Evolutionary conservation across 2,113 vertebrate genomes (phyloP).

Genomic region (Hippocampus zosterae): DNA sequence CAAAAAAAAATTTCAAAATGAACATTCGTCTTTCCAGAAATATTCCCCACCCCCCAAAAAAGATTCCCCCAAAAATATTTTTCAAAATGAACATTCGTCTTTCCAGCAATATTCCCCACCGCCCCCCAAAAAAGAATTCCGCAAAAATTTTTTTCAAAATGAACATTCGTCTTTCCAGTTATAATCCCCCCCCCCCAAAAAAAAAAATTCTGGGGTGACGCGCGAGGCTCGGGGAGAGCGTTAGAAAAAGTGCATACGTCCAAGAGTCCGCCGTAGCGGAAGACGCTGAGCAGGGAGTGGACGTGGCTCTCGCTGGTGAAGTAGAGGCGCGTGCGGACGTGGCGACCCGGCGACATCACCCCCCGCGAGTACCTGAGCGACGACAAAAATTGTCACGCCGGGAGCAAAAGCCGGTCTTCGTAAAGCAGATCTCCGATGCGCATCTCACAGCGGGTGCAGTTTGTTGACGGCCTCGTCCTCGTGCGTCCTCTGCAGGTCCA

Average conservation of each 20-base stretch:
- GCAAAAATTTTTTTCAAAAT: no score
- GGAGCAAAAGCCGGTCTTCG: background rate
- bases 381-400: background rate
- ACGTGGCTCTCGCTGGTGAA: constrained; percentile 98
- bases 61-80: no score
- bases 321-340: constrained; percentile 92
- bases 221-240: background rate
- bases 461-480: constrained; percentile 98
- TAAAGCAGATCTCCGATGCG: background rate
- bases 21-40: no score
- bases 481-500: constrained; percentile 95
- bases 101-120: no score
- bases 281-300: constrained; percentile 93
- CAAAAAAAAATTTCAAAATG: no score
- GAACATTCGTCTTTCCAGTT: no score
- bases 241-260: constrained; percentile 72
- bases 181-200: no score
- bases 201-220: background rate
- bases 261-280: constrained; percentile 93
- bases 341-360: constrained; percentile 93
- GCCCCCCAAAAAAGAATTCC: no score
- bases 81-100: no score
- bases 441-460: constrained; percentile 86
- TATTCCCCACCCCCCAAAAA: no score
- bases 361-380: constrained; percentile 88